phyloP scores from a whole-genome alignment of 2,888 invertebrate species.

The Synanthedon tipuliformis region DNA sequence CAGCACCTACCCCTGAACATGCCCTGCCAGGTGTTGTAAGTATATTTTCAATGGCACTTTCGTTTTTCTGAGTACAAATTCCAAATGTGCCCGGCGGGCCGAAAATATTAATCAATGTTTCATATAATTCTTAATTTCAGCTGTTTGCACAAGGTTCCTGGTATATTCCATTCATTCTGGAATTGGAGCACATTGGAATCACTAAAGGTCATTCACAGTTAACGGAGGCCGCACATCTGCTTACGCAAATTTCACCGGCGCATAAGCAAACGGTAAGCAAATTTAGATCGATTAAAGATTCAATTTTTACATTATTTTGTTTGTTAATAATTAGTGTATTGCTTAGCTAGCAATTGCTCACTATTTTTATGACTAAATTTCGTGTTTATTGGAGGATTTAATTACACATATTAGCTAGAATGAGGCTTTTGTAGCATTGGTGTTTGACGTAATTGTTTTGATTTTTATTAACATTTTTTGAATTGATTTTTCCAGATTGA shows the following conservation, averaged over 20 bases:
- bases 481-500: constrained; percentile 30
- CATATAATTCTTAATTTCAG: constrained; percentile 39
- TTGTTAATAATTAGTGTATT: no score
- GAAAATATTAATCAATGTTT: background rate
- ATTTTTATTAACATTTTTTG: constrained; percentile 1
- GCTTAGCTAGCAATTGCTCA: no score
- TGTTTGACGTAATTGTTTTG: no score
- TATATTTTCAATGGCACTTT: constrained; percentile 10
- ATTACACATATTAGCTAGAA: no score
- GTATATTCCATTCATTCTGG: constrained; percentile 84
- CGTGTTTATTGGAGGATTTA: no score
- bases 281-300: background rate
- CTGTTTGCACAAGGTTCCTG: constrained; percentile 85
- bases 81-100: background rate
- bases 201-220: constrained; percentile 82
- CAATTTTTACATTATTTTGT: no score
- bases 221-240: constrained; percentile 84
- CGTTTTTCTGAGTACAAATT: no score
- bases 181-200: constrained; percentile 90
- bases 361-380: no score
- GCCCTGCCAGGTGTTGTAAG: constrained; percentile 91
- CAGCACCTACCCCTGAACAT: constrained; percentile 89
- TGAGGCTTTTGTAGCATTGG: no score
- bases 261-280: constrained; percentile 72
- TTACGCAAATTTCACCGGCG: constrained; percentile 85